Evolutionary conservation across 2,113 vertebrate genomes (phyloP), one percentile per base, ranked within the genome.

Genomic region (Stictonetta naevosa): DNA sequence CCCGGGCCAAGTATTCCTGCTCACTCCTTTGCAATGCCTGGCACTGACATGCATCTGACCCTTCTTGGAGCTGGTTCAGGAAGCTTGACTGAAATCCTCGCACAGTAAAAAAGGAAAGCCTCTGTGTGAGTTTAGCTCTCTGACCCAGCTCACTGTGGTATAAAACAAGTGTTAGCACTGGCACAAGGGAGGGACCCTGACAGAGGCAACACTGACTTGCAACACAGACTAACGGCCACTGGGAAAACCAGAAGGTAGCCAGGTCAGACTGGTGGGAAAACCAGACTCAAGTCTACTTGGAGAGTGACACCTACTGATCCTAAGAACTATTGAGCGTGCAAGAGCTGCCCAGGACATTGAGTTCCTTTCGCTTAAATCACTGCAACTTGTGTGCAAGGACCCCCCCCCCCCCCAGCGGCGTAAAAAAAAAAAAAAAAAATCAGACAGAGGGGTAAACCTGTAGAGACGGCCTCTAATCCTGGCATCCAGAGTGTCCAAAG

Each of bases 241-340:
- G n/a, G 23, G 19, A 53, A 86, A 82, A 92, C 21, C 33, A 58
- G 88, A 83, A 48, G 44, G 55, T 34, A 42, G 38, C 48, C 56
- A 40, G 34, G 31, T 66, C 55, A 79, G 56, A 33, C 20, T 56
- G 36, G 36, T 60, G 64, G 50, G 72, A 86, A 77, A 78, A 50
- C 31, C 5, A 46, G 31, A n/a, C 25, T 75, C 4, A 0, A 6
- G 8, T 72, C 77, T 82, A n/a, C 67, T 67, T 55, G 8, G 34
- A 91, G 36, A 81, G 86, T 42, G 92, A 89, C 88, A 93, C 44
- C 86, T 93, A 25, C 66, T 92, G 86, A 84, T 63, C 48, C 64
- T 59, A 79, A 76, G 13, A 5, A 50, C 36, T 85, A 64, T 12
- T 81, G 16, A 67, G 33, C 12, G 15, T 25, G 25, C 19, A 81